phyloP scores from a whole-genome alignment of 2,888 invertebrate species.

The Pollenia griseotomentosa region DNA sequence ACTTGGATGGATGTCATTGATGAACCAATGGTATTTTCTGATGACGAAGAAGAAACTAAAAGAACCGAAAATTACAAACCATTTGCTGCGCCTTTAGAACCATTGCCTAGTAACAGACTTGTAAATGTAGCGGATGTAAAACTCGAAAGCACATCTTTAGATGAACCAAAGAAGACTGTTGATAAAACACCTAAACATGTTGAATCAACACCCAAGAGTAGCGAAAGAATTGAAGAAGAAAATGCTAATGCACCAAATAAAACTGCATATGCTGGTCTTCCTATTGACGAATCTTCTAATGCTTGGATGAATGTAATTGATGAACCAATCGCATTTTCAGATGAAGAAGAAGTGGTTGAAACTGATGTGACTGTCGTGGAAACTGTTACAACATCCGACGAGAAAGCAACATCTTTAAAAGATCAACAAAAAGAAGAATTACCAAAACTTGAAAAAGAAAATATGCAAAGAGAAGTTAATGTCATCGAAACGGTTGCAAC shows the following conservation, averaged over 20 bases:
- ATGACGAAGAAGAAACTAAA: slow-evolving; percentile 78
- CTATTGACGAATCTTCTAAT: slow-evolving; percentile 78
- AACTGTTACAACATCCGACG: slow-evolving; percentile 46
- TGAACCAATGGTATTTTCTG: slow-evolving; percentile 82
- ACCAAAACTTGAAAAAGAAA: slow-evolving; percentile 16
- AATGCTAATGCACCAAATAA: neutral
- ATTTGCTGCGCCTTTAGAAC: slow-evolving; percentile 18
- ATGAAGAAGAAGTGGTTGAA: slow-evolving; percentile 78
- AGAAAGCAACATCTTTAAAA: slow-evolving; percentile 55
- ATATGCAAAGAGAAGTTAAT: no score
- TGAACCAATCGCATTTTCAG: slow-evolving; percentile 80
- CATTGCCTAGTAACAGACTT: neutral
- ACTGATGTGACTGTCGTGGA: slow-evolving; percentile 6
- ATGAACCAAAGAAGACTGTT: neutral
- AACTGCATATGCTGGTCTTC: slow-evolving; percentile 77
- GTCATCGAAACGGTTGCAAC: no score
- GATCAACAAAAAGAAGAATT: neutral
- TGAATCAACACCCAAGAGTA: neutral
- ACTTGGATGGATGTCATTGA: slow-evolving; percentile 81
- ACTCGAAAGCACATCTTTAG: neutral
- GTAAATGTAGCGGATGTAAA: neutral
- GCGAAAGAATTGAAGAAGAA: neutral
- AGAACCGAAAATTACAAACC: neutral
- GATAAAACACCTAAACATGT: neutral
- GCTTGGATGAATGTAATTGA: slow-evolving; percentile 82